Conservation (phyloP, 2,888 invertebrate genomes). For the Trissoscelio sp. region DNA sequence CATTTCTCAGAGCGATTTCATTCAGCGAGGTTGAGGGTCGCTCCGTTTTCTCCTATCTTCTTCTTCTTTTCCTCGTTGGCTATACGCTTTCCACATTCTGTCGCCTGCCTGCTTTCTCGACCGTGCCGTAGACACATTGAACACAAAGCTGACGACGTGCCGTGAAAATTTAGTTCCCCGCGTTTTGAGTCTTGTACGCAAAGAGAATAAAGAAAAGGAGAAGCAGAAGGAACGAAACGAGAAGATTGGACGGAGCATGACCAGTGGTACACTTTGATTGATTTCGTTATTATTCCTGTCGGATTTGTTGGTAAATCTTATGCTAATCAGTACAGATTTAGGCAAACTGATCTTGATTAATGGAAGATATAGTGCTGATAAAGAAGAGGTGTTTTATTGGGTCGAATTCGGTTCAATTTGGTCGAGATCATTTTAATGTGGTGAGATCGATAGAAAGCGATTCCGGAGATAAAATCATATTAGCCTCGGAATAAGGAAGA, state of each 20-base stretch:
- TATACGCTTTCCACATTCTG: slow-evolving; percentile 53
- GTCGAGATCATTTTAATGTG: not conserved
- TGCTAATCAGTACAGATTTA: slow-evolving; percentile 32
- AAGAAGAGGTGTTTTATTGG: not conserved
- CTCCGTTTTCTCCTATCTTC: slow-evolving; percentile 38
- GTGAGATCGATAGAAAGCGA: not conserved
- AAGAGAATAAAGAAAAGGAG: slow-evolving; percentile 38
- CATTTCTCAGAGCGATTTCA: slow-evolving; percentile 75
- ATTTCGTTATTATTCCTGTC: slow-evolving; percentile 44
- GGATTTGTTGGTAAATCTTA: slow-evolving; percentile 27
- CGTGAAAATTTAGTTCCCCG: slow-evolving; percentile 64
- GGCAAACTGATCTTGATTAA: slow-evolving; percentile 36
- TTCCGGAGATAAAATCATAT: not conserved
- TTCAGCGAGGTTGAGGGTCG: slow-evolving; percentile 69
- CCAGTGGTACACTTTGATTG: slow-evolving; percentile 45
- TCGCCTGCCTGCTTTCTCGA: slow-evolving; percentile 46
- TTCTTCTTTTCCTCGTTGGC: slow-evolving; percentile 35
- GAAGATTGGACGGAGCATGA: slow-evolving; percentile 29
- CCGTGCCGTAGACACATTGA: slow-evolving; percentile 47
- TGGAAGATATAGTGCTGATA: not conserved
- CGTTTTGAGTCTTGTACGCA: slow-evolving; percentile 32
- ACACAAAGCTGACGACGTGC: slow-evolving; percentile 65
- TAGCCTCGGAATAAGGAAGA: not conserved
- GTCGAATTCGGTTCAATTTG: not conserved
- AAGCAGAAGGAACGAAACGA: not conserved